Conservation (phyloP, 2,888 invertebrate genomes). For the Axea sp. region DNA sequence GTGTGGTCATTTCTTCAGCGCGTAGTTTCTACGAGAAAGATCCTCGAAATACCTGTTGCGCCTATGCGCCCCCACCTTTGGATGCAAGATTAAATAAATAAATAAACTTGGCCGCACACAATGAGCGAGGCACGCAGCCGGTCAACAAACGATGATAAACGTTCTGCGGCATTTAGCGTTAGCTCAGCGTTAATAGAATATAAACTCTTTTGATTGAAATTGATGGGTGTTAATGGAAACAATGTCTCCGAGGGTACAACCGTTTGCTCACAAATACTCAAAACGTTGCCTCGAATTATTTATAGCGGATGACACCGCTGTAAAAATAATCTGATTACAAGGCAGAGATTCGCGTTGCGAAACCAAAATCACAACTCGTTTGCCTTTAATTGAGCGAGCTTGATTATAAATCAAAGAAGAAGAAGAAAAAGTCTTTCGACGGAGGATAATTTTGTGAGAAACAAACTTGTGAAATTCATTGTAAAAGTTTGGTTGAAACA, state of each 20-base stretch:
- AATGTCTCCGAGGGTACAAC: constrained; percentile 15
- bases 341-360: too few relatives aligned
- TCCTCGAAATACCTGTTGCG: constrained; percentile 63
- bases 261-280: constrained; percentile 5
- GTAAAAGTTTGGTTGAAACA: too few relatives aligned
- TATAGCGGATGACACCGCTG: too few relatives aligned
- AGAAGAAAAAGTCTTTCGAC: too few relatives aligned
- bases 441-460: too few relatives aligned
- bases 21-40: constrained; percentile 60
- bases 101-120: constrained; percentile 49
- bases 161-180: constrained; percentile 53
- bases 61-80: constrained; percentile 34
- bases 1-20: constrained; percentile 70
- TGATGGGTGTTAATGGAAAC: constrained; percentile 52
- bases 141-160: constrained; percentile 62
- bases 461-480: too few relatives aligned
- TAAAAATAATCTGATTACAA: too few relatives aligned
- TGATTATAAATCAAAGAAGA: too few relatives aligned
- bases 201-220: constrained; percentile 59
- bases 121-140: constrained; percentile 34
- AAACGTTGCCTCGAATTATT: constrained; percentile 8
- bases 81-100: constrained; percentile 56
- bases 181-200: constrained; percentile 41
- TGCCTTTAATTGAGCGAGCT: too few relatives aligned
- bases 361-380: too few relatives aligned